These are phyloP conservation scores for Halcyon leucocephala DNA, from an alignment of 2,797 vertebrate genomes.

Conservation along the genomic window DNA sequence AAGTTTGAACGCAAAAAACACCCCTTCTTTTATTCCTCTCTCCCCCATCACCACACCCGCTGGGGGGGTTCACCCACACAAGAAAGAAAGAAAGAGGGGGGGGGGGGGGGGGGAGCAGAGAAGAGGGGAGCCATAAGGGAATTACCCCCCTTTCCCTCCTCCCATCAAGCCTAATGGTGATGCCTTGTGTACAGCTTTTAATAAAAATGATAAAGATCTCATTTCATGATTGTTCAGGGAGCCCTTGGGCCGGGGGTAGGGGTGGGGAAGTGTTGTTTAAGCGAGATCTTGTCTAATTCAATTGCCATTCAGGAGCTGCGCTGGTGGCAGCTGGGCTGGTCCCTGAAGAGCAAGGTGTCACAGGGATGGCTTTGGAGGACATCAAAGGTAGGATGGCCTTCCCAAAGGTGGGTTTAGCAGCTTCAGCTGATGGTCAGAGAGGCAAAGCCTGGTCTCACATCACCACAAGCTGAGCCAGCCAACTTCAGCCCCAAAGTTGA, in stretches of 20 bases:
- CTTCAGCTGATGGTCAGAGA: not conserved
- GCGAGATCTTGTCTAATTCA: not conserved
- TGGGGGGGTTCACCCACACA: too few species aligned
- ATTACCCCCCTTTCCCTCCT: not conserved
- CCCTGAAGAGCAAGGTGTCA: not conserved
- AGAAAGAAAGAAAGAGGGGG: too few species aligned
- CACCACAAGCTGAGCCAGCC: fast-evolving
- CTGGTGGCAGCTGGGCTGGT: not conserved
- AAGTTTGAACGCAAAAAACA: too few species aligned
- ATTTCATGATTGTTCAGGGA: slow-evolving; percentile 33
- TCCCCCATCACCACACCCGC: too few species aligned
- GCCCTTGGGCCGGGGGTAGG: not conserved
- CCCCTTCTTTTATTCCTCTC: too few species aligned
- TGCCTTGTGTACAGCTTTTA: slow-evolving; percentile 59
- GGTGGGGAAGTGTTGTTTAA: not conserved
- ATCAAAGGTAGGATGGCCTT: not conserved
- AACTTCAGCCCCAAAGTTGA: not conserved
- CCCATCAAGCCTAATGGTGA: not conserved
- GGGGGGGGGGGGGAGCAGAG: not conserved
- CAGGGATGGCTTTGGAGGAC: not conserved
- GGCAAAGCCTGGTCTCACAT: not conserved
- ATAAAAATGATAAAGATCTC: slow-evolving; percentile 66
- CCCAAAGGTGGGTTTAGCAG: not conserved
- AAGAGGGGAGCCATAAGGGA: not conserved
- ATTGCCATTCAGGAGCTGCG: not conserved